Evolutionary conservation across 2,797 vertebrate genomes (phyloP).

Genomic region (Enteromius fasciolatus): DNA sequence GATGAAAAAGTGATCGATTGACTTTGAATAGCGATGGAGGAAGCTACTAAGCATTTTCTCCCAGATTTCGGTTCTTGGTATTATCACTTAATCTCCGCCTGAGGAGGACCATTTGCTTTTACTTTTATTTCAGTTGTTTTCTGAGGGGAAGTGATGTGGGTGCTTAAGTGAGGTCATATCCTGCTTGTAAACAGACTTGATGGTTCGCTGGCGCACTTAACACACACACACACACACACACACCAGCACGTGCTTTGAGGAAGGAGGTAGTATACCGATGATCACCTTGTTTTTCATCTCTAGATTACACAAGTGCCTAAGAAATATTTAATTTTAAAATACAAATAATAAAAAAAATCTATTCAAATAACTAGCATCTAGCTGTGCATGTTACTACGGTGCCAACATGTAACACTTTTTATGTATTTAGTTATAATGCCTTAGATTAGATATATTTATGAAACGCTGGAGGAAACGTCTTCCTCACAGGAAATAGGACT

Average conservation of each 20-base stretch:
- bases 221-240: slow-evolving; percentile 16
- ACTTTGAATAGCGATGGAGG: slow-evolving; percentile 1
- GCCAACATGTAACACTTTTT: slow-evolving; percentile 63
- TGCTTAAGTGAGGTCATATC: slow-evolving; percentile 46
- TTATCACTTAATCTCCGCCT: slow-evolving; percentile 7
- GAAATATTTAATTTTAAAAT: slow-evolving; percentile 33
- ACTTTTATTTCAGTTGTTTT: slow-evolving; percentile 12
- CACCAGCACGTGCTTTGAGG: slow-evolving; percentile 31
- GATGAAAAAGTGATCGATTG: slow-evolving; percentile 28
- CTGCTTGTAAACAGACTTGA: slow-evolving; percentile 45
- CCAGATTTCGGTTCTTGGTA: slow-evolving; percentile 2
- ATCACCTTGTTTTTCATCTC: slow-evolving; percentile 52
- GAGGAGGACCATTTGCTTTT: slow-evolving; percentile 8
- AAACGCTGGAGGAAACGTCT: slow-evolving; percentile 20
- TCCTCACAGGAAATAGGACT: slow-evolving; percentile 20
- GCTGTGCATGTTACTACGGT: slow-evolving; percentile 71
- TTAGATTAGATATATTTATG: slow-evolving; percentile 51
- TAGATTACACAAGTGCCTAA: slow-evolving; percentile 67
- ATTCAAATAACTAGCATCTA: slow-evolving; percentile 59
- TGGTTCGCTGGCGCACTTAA: slow-evolving; percentile 40
- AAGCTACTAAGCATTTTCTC: slow-evolving; percentile 13
- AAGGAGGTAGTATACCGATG: slow-evolving; percentile 41
- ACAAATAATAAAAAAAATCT: slow-evolving; percentile 16
- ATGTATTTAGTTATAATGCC: slow-evolving; percentile 55
- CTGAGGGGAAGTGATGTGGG: slow-evolving; percentile 33